phyloP scores from a whole-genome alignment of 2,797 vertebrate species.

The Pipistrellus kuhlii region DNA sequence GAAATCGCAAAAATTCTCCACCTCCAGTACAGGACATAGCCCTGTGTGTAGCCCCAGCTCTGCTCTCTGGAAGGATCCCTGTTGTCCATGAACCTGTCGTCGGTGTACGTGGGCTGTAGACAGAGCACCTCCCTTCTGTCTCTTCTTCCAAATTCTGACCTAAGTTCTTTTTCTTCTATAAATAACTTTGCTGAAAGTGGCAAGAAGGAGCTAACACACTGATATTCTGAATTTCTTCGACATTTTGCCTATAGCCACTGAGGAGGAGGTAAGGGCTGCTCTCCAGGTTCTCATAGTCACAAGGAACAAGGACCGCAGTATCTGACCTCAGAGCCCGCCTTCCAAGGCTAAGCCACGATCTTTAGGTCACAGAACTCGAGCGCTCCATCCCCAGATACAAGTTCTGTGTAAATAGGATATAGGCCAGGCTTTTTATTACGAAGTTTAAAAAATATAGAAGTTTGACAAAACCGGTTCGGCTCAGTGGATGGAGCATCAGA shows the following conservation, averaged over 20 bases:
- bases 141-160: background rate
- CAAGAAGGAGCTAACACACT: background rate
- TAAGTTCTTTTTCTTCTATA: conserved; percentile 41
- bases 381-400: background rate
- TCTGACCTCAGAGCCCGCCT: background rate
- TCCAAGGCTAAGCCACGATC: background rate
- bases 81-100: background rate
- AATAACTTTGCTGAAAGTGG: background rate
- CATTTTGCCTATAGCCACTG: background rate
- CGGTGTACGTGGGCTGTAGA: background rate
- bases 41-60: background rate
- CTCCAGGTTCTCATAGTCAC: background rate
- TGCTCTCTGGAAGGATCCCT: background rate
- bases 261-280: background rate
- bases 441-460: background rate
- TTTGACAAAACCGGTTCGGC: background rate
- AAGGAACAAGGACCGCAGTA: background rate
- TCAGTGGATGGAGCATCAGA: too few species aligned
- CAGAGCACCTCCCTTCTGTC: background rate
- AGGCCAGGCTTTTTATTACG: background rate
- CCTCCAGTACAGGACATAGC: background rate
- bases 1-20: background rate
- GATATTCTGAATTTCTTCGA: background rate
- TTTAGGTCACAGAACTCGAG: background rate
- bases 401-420: background rate